Evolutionary conservation across 2,888 invertebrate genomes (phyloP), one percentile per base, ranked within the genome.

Genomic region (Nephrotoma flavescens): DNA sequence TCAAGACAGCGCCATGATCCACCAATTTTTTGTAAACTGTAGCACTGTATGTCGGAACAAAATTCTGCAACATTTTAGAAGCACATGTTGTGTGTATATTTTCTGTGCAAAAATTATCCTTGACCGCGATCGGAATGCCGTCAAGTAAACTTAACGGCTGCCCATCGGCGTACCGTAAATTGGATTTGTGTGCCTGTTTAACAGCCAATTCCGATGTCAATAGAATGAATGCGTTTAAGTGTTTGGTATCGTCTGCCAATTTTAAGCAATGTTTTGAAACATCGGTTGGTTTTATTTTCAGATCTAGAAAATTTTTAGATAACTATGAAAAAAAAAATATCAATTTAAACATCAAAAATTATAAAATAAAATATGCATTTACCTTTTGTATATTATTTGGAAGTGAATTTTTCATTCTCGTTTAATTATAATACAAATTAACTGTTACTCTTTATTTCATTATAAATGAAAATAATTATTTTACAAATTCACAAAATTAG

Each of bases 41-140:
- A 0, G 99, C 97, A 91, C 96, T 95, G 90, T 99, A 99, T 0
- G 96, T 94, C 0, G 99, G 97, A 0, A 94, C 90, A 91, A 98
- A 99, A 90, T 96, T 94, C 88, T 94, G 93, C 0, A 99, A 92
- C 98, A 99, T 99, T 9, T 90, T 90, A 3, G 95, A 95, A 0
- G 93, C 95, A 91, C 96, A 96, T 4, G 95, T 97, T 12, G 99
- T 98, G 1, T 90, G 91, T n/a, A 97, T 93, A 88, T 94, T 94
- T 89, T 93, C 92, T 0, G 96, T 97, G 90, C 98, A 98, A 91
- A 97, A 99, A 90, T 99, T 99, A 90, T 99, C 99, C 92, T 99
- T 99, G 0, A 99, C 92, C 0, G 97, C 98, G 86, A 99, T 93
- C 0, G 97, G 95, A 86, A 98, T 94, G 2, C 98, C 98, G 89